These are phyloP conservation scores for Strigamia maritima DNA, from an alignment of 2,888 invertebrate genomes.

Conservation along the genomic window DNA sequence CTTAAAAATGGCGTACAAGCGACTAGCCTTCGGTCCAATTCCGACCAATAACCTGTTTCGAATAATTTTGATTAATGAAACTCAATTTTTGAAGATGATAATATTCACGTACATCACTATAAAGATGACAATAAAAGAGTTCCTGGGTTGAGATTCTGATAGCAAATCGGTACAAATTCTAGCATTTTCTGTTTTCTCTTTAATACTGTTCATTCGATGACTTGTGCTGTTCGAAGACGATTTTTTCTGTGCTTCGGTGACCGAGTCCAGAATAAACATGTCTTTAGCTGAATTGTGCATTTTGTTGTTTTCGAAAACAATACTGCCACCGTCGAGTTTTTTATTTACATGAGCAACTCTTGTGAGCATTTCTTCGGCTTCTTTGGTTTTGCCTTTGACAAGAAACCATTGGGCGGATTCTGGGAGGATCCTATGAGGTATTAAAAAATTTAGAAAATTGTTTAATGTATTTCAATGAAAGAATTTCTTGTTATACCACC, in stretches of 20 bases:
- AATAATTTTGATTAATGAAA: not conserved
- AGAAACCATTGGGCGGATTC: constrained; percentile 37
- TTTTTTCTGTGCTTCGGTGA: not conserved
- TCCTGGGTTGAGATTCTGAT: constrained; percentile 9
- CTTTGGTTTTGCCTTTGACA: constrained; percentile 35
- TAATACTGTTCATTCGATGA: not conserved
- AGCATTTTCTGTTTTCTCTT: not conserved
- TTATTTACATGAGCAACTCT: constrained; percentile 35
- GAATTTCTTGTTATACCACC: constrained; percentile 28
- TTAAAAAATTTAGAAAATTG: not conserved
- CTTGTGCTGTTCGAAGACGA: not conserved
- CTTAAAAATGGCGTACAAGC: not conserved
- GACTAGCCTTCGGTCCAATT: not conserved
- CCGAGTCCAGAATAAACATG: constrained; percentile 1
- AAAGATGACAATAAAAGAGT: constrained; percentile 36
- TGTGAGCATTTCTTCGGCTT: constrained; percentile 37
- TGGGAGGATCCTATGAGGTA: constrained; percentile 27
- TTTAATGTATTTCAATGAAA: not conserved
- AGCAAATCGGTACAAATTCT: not conserved
- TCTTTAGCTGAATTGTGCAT: not conserved
- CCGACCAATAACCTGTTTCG: constrained; percentile 23
- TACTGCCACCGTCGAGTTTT: constrained; percentile 32
- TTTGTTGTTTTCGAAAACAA: constrained; percentile 35
- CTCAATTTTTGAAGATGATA: not conserved
- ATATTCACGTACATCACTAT: constrained; percentile 34